phyloP scores from a whole-genome alignment of 2,888 invertebrate species.

The Acleris laterana region DNA sequence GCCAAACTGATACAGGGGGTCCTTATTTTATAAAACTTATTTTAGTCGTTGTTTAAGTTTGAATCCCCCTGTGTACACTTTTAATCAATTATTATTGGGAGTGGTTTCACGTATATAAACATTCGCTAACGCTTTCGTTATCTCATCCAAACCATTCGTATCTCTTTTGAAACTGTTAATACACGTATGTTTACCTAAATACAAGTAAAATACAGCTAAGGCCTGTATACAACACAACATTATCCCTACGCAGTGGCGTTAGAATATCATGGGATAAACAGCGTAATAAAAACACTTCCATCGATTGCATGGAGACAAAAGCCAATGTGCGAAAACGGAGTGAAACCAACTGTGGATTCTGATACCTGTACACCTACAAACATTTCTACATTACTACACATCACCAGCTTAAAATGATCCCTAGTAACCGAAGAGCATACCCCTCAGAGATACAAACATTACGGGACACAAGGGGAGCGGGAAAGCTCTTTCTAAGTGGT shows the following conservation, averaged over 20 bases:
- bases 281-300: slow-evolving; percentile 17
- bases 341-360: slow-evolving; percentile 77
- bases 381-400: slow-evolving; percentile 49
- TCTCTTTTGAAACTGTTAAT: no score
- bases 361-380: slow-evolving; percentile 48
- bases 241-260: no score
- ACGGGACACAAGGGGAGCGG: slow-evolving; percentile 42
- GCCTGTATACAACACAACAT: no score
- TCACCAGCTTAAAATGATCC: slow-evolving; percentile 51
- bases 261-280: slow-evolving; percentile 6
- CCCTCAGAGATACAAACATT: slow-evolving; percentile 29
- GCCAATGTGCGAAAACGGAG: slow-evolving; percentile 44
- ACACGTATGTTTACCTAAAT: no score
- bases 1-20: no score
- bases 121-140: no score
- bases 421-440: slow-evolving; percentile 27
- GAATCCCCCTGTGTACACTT: no score
- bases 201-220: neutral
- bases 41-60: no score
- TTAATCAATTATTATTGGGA: no score
- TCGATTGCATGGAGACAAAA: slow-evolving; percentile 36
- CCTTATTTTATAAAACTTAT: no score
- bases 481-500: slow-evolving; percentile 53
- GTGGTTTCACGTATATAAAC: no score
- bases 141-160: no score